Conservation (phyloP, 2,888 invertebrate genomes). For the Caenorhabditis becei region DNA sequence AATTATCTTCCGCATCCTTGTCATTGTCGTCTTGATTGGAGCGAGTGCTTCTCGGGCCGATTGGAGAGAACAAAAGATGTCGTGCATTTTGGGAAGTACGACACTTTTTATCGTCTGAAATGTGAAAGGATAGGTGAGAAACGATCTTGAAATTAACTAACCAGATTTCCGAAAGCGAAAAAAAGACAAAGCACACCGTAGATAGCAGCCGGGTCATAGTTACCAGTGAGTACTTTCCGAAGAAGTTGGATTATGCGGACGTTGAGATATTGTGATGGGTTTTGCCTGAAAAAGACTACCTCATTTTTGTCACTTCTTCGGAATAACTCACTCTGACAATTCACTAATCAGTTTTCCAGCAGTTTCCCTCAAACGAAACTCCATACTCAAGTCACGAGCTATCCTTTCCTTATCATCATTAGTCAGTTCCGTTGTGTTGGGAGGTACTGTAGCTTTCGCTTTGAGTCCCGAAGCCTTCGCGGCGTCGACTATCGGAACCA, state of each 20-base stretch:
- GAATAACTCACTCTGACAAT: slow-evolving; percentile 17
- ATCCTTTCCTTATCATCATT: slow-evolving; percentile 50
- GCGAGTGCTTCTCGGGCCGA: slow-evolving; percentile 1
- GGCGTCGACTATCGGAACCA: slow-evolving; percentile 40
- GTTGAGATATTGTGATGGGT: slow-evolving; percentile 24
- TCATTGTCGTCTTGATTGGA: slow-evolving; percentile 29
- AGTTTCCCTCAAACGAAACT: slow-evolving; percentile 39
- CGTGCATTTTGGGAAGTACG: slow-evolving; percentile 53
- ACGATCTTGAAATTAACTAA: slow-evolving; percentile 20
- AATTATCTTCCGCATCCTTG: slow-evolving; percentile 36
- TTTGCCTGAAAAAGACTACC: slow-evolving; percentile 22
- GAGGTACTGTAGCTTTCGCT: slow-evolving; percentile 10
- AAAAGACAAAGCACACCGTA: slow-evolving; percentile 56
- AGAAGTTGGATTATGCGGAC: slow-evolving; percentile 45
- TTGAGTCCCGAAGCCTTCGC: slow-evolving; percentile 1
- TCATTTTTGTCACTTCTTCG: not conserved
- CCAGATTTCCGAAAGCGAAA: slow-evolving; percentile 57
- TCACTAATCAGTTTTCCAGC: slow-evolving; percentile 33
- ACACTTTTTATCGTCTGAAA: slow-evolving; percentile 50
- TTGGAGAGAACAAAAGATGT: slow-evolving; percentile 48
- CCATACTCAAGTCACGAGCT: slow-evolving; percentile 48
- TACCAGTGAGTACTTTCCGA: slow-evolving; percentile 27
- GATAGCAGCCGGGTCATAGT: slow-evolving; percentile 33
- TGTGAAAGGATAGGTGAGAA: too few relatives aligned
- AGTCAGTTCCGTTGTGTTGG: slow-evolving; percentile 15